Conservation (phyloP, 2,797 vertebrate genomes). For the Pogoniulus pusillus region DNA sequence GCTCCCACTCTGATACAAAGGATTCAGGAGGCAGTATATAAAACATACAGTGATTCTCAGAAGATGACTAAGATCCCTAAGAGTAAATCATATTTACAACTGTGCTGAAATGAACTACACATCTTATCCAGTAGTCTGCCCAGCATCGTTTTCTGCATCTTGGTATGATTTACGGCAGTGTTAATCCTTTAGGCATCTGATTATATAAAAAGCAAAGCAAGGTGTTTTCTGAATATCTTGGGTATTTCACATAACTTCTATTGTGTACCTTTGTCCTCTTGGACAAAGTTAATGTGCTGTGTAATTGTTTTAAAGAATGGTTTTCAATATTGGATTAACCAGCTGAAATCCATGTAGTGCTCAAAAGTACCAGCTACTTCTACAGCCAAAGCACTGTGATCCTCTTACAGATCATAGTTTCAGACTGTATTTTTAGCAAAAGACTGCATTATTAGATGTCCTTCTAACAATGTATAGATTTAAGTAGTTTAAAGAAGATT, state of each 20-base stretch:
- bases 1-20: neutral
- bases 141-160: neutral
- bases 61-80: neutral
- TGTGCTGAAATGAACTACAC: slow-evolving; percentile 6
- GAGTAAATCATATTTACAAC: neutral
- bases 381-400: neutral
- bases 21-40: neutral
- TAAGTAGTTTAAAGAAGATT: neutral
- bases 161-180: neutral
- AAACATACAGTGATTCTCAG: neutral
- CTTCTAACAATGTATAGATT: neutral
- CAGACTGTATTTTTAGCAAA: neutral
- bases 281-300: neutral
- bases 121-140: neutral
- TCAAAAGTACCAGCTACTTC: neutral
- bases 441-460: neutral
- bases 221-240: slow-evolving; percentile 6
- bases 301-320: neutral
- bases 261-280: neutral
- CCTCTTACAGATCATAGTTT: neutral
- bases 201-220: neutral
- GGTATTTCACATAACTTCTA: neutral
- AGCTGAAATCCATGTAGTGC: neutral
- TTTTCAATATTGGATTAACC: neutral
- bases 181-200: neutral